Evolutionary conservation across 2,888 invertebrate genomes (phyloP), one percentile per base, ranked within the genome.

Genomic region (Megaustenia siamemsis): DNA sequence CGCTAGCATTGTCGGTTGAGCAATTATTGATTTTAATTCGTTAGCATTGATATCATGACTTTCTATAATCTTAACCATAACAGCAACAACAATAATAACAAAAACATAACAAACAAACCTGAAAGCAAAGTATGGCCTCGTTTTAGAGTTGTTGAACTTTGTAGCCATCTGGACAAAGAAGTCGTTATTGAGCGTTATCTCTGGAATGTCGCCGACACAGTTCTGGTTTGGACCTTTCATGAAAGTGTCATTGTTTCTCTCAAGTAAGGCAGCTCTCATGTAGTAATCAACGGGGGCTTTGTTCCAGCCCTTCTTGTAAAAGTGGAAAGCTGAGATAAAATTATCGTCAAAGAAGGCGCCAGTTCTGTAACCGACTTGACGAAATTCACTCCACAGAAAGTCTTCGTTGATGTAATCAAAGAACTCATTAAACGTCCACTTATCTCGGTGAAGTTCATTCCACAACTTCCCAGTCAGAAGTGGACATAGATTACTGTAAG

Each of bases 181-280:
- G 32, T 82, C 75, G 21, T 45, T 18, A 38, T 60, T 40, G 24
- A 63, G 18, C 12, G 32, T 75, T 10, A 82, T 43, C 24, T 75
- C 82, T 8, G 82, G 75, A 1, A 49, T 45, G 43, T 82, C 82
- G 15, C 82, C 82, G n/a, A 82, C 35, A 66, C 82, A 82, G n/a
- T 45, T 38, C 1, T 6, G 10, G 1, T 28, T 10, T 2, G 45
- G 24, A 18, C 12, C 28, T 63, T 40, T 63, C 75, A 75, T 63
- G 32, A 63, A 21, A 0, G 15, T 63, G 66, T 75, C 66, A 1
- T 1, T 0, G 8, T 45, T 66, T 21, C 28, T n/a, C 6, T 43
- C 66, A 10, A 82, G 8, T 1, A 82, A 2, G 1, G 24, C 10
- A 1, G 82, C 38, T 21, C 82, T 24, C 49, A 32, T 32, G 66